Base-by-base conservation (phyloP, 2,797 vertebrate species). In the Hyperoplus lanceolatus region DNA sequence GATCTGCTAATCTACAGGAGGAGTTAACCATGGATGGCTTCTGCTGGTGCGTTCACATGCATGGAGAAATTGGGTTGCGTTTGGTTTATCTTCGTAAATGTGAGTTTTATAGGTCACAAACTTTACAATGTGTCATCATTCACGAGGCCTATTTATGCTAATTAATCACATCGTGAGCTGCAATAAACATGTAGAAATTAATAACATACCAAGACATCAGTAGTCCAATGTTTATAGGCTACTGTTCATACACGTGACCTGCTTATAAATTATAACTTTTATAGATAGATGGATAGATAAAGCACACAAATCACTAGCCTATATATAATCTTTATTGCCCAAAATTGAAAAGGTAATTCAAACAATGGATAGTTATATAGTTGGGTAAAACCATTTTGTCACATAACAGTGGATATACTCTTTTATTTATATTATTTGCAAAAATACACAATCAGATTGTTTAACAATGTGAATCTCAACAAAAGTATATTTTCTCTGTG, bases 1-100 rank as follows among this genome's bases (percentile, higher is more conserved):
- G 84, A 90, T 92, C 90, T 75, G 9, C 69, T 39, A 4, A 12
- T 11, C 9, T n/a, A 18, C n/a, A 6, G 29, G 69, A 46, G 78
- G 59, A 11, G 74, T 29, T 12, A 39, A 29, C 12, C 15, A 0
- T 7, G 6, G 2, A 36, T 5, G 29, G 15, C 42, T 29, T 29
- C 16, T 1, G 12, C 4, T 67, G 89, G 6, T 87, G 86, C 82
- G 73, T 92, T 91, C 84, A 86, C 0, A 1, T 0, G 4, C 16
- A 53, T 70, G 67, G 55, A 43, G 53, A 65, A 77, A 29, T 6
- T 9, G 1, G 38, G 78, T 58, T 77, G 73, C 62, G 15, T 90
- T 90, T 63, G 8, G 0, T 50, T 13, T 39, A n/a, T 18, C 14
- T n/a, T 75, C 18, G 72, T 66, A 80, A 57, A 74, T 57, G 0